Evolutionary conservation across 2,113 vertebrate species (phyloP), one percentile per base, ranked within the genome.

Genomic region (Embiotoca jacksoni): DNA sequence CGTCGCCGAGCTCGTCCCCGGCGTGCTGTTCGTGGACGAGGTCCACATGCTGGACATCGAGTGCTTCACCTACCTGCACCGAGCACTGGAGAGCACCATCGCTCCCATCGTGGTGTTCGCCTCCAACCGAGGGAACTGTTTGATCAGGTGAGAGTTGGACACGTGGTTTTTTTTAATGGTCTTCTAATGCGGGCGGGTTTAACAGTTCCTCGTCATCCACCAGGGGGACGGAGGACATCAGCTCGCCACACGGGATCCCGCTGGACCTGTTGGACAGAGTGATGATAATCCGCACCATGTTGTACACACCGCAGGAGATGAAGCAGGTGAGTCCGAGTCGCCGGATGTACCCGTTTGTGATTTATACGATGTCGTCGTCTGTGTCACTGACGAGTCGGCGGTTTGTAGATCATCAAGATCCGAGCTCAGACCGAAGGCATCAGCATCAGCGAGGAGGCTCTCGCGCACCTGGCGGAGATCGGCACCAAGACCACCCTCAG

Each of bases 11-110:
- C 94, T 99, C 15, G 98, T 99, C 0, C 98, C 98, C 0, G 98
- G 98, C 0, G 98, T 99, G 30, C 94, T 99, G 53, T 99, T 99
- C 54, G 95, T 99, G 5, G 98, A 99, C 41, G 98, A 99, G 86
- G 98, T 99, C 49, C 98, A 99, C 91, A 99, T 99, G 97, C 90
- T 99, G 90, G 98, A 99, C 88, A 99, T 99, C 0, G 97, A 99
- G 79, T 99, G 98, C 89, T 99, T 99, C 92, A 99, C 97, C 0
- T 99, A 99, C 89, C 95, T 99, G 79, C 98, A 99, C 79, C 94
- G 97, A 10, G 98, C 98, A 0, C 93, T 99, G 61, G 98, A 99
- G 79, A 99, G 98, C 77, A 96, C 96, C 58, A 98, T 99, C 59
- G 95, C 98, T 0, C 98, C 98, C 81, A 99, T 99, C 0, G 98